phyloP scores from a whole-genome alignment of 2,888 invertebrate genomes.

The Cataglyphis altisquamis region DNA sequence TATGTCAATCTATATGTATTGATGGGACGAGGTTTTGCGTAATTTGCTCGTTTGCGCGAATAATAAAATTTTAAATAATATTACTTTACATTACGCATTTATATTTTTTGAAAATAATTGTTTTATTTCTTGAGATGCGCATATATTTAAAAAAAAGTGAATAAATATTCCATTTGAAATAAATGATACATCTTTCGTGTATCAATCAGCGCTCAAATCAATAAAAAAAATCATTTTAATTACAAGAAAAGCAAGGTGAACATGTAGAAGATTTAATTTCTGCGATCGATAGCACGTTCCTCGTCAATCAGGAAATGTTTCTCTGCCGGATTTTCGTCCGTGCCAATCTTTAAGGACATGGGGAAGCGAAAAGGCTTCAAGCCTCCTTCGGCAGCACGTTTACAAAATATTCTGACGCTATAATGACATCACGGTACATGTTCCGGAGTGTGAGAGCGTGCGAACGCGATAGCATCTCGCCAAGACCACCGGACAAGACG shows the following conservation, averaged over 20 bases:
- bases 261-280: constrained; percentile 26
- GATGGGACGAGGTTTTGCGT: neutral
- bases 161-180: neutral
- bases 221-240: constrained; percentile 33
- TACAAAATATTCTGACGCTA: constrained; percentile 70
- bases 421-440: constrained; percentile 76
- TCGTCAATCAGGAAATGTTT: constrained; percentile 62
- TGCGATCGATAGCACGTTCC: constrained; percentile 20
- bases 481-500: constrained; percentile 76
- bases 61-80: neutral
- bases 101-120: constrained; percentile 3
- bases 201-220: constrained; percentile 46
- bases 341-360: constrained; percentile 45
- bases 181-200: neutral
- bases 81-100: neutral
- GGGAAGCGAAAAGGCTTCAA: neutral
- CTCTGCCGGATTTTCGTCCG: constrained; percentile 41
- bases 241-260: constrained; percentile 12
- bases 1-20: neutral
- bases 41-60: neutral
- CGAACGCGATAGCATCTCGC: constrained; percentile 75
- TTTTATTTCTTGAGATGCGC: constrained; percentile 6
- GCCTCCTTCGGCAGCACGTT: constrained; percentile 61
- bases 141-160: neutral
- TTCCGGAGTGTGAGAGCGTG: constrained; percentile 76